Base-by-base conservation (phyloP, 2,888 invertebrate genomes). In the Zygaena filipendulae region DNA sequence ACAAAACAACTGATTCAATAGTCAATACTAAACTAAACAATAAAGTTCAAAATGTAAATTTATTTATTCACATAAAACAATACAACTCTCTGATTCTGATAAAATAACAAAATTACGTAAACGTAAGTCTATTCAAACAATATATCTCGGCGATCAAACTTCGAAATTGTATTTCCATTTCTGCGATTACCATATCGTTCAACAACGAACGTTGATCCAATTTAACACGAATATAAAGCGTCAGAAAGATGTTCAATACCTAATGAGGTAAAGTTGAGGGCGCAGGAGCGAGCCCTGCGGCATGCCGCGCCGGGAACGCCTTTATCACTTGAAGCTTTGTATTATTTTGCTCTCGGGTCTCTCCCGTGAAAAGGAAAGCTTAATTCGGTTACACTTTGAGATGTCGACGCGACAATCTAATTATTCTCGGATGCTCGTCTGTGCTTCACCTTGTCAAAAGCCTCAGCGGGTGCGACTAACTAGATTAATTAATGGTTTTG, bases 351-450 rank as follows among this genome's bases (percentile, higher is more conserved):
- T 64, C 62, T 63, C 61, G 60, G 56, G 52, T 57, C 57, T 59
- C 54, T 54, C 52, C 49, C 52, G 67, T 68, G 68, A 68, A 72
- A 68, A 71, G 74, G 70, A 71, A 67, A 66, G 64, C 66, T 70
- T 77, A 77, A 77, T 77, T 77, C 59, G 52, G 71, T 77, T 79
- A 74, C 69, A 68, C 74, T 77, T 77, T 70, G 77, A 79, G 77
- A 79, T 69, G 72, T 67, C 74, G 71, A 58, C 67, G 60, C 62
- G 66, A 66, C 68, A 74, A 75, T 74, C 67, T 71, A 72, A 74
- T 79, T 79, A 77, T 59, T 59, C 59, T 49, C 49, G 64, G 59
- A 53, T 58, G 56, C 56, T 55, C 51, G 50, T 48, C 49, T 53
- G 47, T 50, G 61, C 56, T 60, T 66, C 60, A 69, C 67, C 59